Evolutionary conservation across 2,888 invertebrate species (phyloP).

Genomic region (Deladenus siricidicola): DNA sequence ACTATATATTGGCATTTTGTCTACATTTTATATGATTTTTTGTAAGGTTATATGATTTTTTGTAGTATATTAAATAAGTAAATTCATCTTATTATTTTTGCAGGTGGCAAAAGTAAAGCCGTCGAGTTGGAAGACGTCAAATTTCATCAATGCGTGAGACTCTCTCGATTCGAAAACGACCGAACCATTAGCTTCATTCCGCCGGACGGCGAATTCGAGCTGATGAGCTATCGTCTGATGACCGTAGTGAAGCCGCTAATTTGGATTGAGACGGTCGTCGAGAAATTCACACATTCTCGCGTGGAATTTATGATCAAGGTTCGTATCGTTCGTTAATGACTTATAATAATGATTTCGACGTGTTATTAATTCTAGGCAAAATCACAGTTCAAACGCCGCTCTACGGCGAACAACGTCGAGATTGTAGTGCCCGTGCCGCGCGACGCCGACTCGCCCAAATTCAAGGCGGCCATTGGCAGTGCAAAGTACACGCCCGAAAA

Average conservation of each 20-base stretch:
- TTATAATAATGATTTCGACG: not conserved
- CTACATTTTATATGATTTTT: not conserved
- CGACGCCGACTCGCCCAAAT: slow-evolving; percentile 96
- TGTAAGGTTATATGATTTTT: not conserved
- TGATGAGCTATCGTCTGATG: slow-evolving; percentile 93
- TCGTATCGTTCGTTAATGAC: not conserved
- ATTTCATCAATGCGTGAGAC: slow-evolving; percentile 92
- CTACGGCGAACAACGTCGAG: slow-evolving; percentile 96
- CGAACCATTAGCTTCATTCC: slow-evolving; percentile 83
- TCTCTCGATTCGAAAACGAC: slow-evolving; percentile 89
- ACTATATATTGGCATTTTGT: not conserved
- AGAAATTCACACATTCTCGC: slow-evolving; percentile 89
- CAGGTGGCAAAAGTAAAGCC: slow-evolving; percentile 82
- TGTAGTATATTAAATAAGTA: no score
- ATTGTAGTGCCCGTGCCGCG: slow-evolving; percentile 89
- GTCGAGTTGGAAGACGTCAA: slow-evolving; percentile 97
- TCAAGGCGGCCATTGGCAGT: slow-evolving; percentile 69
- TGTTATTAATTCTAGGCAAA: slow-evolving; percentile 69
- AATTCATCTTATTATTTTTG: not conserved
- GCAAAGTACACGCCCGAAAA: slow-evolving; percentile 95
- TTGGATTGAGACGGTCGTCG: slow-evolving; percentile 94
- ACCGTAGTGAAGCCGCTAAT: slow-evolving; percentile 93
- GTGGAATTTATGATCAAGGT: slow-evolving; percentile 94
- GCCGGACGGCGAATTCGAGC: slow-evolving; percentile 80
- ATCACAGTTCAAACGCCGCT: slow-evolving; percentile 91